Evolutionary conservation across 2,113 vertebrate species (phyloP).

Genomic region (Uria aalge): DNA sequence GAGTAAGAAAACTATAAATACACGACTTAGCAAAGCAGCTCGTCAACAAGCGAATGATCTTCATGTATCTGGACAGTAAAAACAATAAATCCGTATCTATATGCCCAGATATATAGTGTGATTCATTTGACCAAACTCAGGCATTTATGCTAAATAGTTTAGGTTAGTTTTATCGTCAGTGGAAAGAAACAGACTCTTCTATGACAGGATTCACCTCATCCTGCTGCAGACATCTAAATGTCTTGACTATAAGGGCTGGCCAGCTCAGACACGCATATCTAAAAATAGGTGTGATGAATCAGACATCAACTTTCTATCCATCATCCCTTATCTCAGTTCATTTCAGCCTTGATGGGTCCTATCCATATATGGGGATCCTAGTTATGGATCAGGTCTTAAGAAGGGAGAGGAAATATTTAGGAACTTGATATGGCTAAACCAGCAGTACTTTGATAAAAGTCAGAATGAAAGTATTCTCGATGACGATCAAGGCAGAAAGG

Average conservation of each 20-base stretch:
- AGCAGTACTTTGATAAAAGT: not conserved
- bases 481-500: not conserved
- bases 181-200: not conserved
- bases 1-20: not conserved
- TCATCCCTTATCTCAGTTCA: not conserved
- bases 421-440: not conserved
- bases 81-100: not conserved
- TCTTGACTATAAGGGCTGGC: not conserved
- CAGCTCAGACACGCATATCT: not conserved
- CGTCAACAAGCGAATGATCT: not conserved
- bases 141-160: not conserved
- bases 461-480: not conserved
- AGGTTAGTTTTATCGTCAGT: not conserved
- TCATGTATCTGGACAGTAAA: not conserved
- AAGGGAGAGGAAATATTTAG: not conserved
- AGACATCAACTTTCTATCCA: not conserved
- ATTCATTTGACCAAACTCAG: not conserved
- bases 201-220: not conserved
- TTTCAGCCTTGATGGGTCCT: not conserved
- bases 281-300: slow-evolving; percentile 1
- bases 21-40: not conserved
- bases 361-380: not conserved
- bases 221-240: not conserved
- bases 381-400: not conserved
- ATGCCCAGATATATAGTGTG: not conserved